A percentile compares a stretch with the other conserved stretches of the same genome.
Conservation (phyloP, 53 echinoderm and acorn worm species). For the Echinometra lucunter region DNA sequence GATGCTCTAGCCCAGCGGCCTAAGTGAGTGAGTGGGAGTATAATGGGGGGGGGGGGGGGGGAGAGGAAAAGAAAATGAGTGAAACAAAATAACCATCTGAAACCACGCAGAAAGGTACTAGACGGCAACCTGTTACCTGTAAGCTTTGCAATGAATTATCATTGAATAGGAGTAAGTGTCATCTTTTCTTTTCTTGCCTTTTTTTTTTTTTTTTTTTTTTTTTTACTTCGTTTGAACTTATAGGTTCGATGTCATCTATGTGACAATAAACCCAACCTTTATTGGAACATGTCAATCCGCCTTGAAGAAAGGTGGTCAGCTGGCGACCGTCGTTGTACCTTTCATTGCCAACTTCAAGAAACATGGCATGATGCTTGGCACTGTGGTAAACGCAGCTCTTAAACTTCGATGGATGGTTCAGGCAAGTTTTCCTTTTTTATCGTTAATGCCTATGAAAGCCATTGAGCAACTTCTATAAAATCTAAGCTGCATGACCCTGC, state of each 20-base stretch:
- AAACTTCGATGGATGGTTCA: slow-evolving; percentile 36
- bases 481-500: too few relatives aligned
- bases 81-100: too few relatives aligned
- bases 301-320: slow-evolving; percentile 16
- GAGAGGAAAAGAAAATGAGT: too few relatives aligned
- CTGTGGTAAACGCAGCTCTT: not conserved
- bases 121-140: too few relatives aligned
- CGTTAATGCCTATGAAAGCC: too few relatives aligned
- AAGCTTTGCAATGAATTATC: not conserved
- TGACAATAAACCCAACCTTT: not conserved
- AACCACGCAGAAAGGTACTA: too few relatives aligned
- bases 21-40: slow-evolving; percentile 74
- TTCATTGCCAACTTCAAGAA: slow-evolving; percentile 32
- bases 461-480: too few relatives aligned
- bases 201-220: not conserved
- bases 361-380: slow-evolving; percentile 27
- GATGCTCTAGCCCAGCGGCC: slow-evolving; percentile 65
- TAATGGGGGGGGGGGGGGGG: too few relatives aligned
- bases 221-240: not conserved
- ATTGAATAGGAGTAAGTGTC: too few relatives aligned
- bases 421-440: not conserved
- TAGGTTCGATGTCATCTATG: slow-evolving; percentile 46
- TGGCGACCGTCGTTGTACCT: slow-evolving; percentile 39
- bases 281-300: not conserved
- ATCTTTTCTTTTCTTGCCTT: too few relatives aligned